Conservation (phyloP, 1,140 invertebrate genomes). For the Polypedilum pembai region DNA sequence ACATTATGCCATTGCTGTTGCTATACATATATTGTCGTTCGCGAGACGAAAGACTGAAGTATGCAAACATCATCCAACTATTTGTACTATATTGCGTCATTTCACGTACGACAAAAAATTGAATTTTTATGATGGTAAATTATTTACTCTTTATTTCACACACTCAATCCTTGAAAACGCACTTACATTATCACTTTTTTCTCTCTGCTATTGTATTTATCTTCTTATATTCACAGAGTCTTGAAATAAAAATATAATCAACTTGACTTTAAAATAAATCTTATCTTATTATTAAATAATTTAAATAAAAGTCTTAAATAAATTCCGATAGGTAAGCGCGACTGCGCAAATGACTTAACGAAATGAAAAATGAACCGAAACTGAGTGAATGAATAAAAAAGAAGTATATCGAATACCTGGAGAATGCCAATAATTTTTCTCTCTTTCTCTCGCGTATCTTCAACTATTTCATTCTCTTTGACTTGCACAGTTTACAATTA, state of each 20-base stretch:
- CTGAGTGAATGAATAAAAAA: not conserved
- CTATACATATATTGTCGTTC: no score
- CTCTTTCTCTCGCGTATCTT: not conserved
- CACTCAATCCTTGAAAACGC: not conserved
- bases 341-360: constrained; percentile 7
- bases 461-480: not conserved
- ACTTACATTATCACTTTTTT: not conserved
- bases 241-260: not conserved
- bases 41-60: constrained; percentile 1
- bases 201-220: not conserved
- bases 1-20: not conserved
- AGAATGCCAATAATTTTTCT: not conserved
- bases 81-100: constrained; percentile 1
- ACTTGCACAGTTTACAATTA: no score
- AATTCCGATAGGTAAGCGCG: not conserved
- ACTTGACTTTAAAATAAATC: no score
- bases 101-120: not conserved
- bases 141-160: not conserved
- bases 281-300: no score
- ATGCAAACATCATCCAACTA: constrained; percentile 12
- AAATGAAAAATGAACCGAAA: constrained; percentile 17
- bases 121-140: not conserved
- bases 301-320: not conserved
- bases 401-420: not conserved
- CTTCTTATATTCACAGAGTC: not conserved